Base-by-base conservation (phyloP, 2,888 invertebrate species). In the Limulus polyphemus region DNA sequence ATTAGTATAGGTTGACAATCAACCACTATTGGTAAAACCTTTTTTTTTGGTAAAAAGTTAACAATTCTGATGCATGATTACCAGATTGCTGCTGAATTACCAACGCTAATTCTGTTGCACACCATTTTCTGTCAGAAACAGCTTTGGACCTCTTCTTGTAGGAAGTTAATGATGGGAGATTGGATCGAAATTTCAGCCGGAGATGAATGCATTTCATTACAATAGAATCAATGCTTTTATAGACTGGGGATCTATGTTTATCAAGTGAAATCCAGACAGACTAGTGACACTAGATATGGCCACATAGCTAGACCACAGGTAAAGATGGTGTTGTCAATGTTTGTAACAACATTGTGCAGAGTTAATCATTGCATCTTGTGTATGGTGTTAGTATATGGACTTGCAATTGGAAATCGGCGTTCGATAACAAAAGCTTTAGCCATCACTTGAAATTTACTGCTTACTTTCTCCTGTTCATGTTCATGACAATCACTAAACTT, bases 291-390 rank as follows among this genome's bases (percentile, higher is more conserved):
- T 56, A 2, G 59, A 59, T 1, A 59, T 13, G n/a, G 56, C 60
- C 13, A 56, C 55, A 46, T 60, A 60, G 11, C 17, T 46, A 56
- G 56, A 1, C 55, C 50, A 14, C 17, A 12, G 12, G 46, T 49
- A 13, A 60, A 56, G 1, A 50, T 49, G 11, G 49, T 17, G 11
- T 13, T n/a, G 16, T 56, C 60, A 11, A 60, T 60, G 12, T 55
- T 56, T 11, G 56, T n/a, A 16, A 60, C 12, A n/a, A 9, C 9
- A 17, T 13, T 51, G 1, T 50, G 9, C 13, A 60, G 32, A 46
- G 17, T 61, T 13, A 61, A 14, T 9, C 57, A 56, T 50, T 56
- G 60, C 10, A 46, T 47, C 57, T 61, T 61, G 49, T 61, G 56
- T 10, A 57, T 60, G n/a, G 56, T 60, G 12, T 56, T 60, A 48